phyloP scores from a whole-genome alignment of 2,797 vertebrate genomes.

The Psittacula echo region DNA sequence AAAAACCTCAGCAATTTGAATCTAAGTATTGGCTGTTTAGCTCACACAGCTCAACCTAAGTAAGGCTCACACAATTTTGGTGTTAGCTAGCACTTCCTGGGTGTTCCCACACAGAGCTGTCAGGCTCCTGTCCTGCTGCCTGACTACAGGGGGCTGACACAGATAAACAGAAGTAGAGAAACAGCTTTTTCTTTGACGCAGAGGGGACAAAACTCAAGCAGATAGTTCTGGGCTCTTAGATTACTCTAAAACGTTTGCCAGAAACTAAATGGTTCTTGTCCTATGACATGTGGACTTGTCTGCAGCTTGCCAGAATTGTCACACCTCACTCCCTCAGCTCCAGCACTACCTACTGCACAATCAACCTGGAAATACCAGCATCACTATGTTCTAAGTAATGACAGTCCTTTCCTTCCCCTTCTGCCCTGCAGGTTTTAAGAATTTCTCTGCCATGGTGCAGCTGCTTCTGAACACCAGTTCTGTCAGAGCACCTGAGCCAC shows the following conservation, averaged over 20 bases:
- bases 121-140: not conserved
- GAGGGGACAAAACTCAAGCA: not conserved
- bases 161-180: not conserved
- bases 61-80: not conserved
- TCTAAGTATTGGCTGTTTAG: not conserved
- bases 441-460: not conserved
- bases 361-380: not conserved
- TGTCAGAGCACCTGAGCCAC: not conserved
- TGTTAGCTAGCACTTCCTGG: not conserved
- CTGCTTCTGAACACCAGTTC: not conserved
- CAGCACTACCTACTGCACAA: not conserved
- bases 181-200: not conserved
- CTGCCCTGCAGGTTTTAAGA: not conserved
- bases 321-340: not conserved
- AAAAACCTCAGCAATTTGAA: not conserved
- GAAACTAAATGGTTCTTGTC: not conserved
- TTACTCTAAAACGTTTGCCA: not conserved
- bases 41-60: not conserved
- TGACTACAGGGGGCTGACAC: not conserved
- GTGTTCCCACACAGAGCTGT: slow-evolving; percentile 13
- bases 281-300: not conserved
- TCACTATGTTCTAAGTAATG: fast-evolving
- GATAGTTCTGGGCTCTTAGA: not conserved
- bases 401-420: not conserved
- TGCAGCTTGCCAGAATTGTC: not conserved